Evolutionary conservation across 2,888 invertebrate species (phyloP).

Genomic region (Drosophila silvestris): DNA sequence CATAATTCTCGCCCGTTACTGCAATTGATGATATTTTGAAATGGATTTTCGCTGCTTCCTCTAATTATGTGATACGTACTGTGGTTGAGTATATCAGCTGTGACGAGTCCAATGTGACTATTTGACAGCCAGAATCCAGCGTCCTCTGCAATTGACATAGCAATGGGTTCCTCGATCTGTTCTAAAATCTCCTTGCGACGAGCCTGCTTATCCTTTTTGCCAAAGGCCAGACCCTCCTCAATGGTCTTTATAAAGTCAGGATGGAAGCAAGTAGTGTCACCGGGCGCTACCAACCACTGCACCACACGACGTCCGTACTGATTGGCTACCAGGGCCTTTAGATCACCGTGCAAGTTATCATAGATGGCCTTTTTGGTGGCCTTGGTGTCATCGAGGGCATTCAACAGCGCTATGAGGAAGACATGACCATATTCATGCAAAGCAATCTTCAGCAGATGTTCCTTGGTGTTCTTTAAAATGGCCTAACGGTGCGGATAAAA

Average conservation of each 20-base stretch:
- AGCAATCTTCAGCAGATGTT: constrained; percentile 91
- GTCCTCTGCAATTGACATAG: constrained; percentile 87
- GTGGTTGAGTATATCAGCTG: constrained; percentile 89
- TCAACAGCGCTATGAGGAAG: constrained; percentile 93
- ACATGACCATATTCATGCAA: constrained; percentile 95
- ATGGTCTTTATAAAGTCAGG: constrained; percentile 91
- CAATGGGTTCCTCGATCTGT: constrained; percentile 88
- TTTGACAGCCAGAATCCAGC: constrained; percentile 89
- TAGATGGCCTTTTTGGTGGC: constrained; percentile 93
- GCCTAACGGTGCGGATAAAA: constrained; percentile 85
- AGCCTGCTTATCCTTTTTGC: constrained; percentile 90
- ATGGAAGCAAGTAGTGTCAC: constrained; percentile 92
- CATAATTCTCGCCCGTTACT: constrained; percentile 84
- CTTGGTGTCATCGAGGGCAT: constrained; percentile 96
- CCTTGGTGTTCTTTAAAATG: constrained; percentile 95
- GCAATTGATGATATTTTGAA: constrained; percentile 17
- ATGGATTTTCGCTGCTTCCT: neutral
- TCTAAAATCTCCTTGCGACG: constrained; percentile 90
- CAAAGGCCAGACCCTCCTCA: constrained; percentile 90
- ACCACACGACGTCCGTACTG: constrained; percentile 95
- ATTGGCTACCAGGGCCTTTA: constrained; percentile 90
- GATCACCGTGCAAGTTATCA: constrained; percentile 88
- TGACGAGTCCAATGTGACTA: constrained; percentile 89
- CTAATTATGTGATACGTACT: constrained; percentile 84
- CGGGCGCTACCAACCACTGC: constrained; percentile 94